Evolutionary conservation across 2,888 invertebrate genomes (phyloP).

Genomic region (Bellardia bayeri): DNA sequence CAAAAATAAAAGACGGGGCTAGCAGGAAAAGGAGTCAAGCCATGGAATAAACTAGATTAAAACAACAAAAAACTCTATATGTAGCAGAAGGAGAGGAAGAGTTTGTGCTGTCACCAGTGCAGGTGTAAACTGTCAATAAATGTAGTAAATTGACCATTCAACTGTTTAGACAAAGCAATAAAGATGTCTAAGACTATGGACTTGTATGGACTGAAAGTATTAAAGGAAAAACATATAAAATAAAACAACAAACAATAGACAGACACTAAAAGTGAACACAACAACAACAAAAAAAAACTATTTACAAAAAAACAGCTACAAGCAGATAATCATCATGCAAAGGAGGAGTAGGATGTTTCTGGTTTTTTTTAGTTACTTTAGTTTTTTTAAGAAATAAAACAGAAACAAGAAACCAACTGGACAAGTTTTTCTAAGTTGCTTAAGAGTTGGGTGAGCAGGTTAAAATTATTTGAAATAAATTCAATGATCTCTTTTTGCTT

Average conservation of each 20-base stretch:
- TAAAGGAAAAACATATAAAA: background rate
- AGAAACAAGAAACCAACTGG: slow-evolving; percentile 3
- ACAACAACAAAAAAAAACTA: slow-evolving; percentile 19
- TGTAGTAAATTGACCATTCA: slow-evolving; percentile 74
- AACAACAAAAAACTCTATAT: background rate
- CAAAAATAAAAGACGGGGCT: background rate
- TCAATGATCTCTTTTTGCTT: slow-evolving; percentile 28
- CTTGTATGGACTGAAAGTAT: slow-evolving; percentile 11
- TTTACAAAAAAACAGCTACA: background rate
- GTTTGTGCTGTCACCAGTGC: slow-evolving; percentile 76
- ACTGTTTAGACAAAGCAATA: slow-evolving; percentile 73
- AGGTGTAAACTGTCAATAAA: slow-evolving; percentile 81
- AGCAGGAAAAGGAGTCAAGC: background rate
- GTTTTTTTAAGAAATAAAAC: background rate
- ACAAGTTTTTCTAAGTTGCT: slow-evolving; percentile 26
- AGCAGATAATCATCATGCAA: slow-evolving; percentile 28
- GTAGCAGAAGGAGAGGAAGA: slow-evolving; percentile 31
- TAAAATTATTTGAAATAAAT: slow-evolving; percentile 56
- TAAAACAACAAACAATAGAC: slow-evolving; percentile 1
- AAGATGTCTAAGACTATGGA: slow-evolving; percentile 70
- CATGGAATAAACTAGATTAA: slow-evolving; percentile 29
- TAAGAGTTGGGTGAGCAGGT: slow-evolving; percentile 56
- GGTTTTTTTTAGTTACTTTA: background rate
- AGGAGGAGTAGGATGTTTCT: slow-evolving; percentile 49
- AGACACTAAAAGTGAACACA: slow-evolving; percentile 11